Conservation (phyloP, 2,113 vertebrate species). For the Siniperca chuatsi region DNA sequence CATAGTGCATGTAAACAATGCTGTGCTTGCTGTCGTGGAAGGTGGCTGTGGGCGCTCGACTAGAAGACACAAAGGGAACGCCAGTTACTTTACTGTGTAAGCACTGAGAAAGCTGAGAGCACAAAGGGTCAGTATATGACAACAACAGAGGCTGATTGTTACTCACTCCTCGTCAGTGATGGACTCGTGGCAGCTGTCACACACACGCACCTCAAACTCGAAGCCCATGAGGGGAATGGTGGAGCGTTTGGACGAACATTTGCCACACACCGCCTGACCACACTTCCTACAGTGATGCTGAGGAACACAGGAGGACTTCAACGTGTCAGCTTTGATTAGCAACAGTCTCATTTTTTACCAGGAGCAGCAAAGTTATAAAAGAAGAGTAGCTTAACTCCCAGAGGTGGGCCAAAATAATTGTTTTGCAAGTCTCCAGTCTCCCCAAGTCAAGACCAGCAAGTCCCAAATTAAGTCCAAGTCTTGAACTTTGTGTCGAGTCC, state of each 20-base stretch:
- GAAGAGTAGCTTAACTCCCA: not conserved
- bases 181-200: slow-evolving; percentile 94
- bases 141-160: slow-evolving; percentile 50
- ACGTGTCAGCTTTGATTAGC: not conserved
- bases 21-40: slow-evolving; percentile 98
- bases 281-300: slow-evolving; percentile 99
- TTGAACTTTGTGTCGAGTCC: not conserved
- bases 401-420: not conserved
- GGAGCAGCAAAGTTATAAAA: not conserved
- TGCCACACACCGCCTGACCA: slow-evolving; percentile 95
- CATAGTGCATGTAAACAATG: slow-evolving; percentile 94
- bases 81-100: not conserved
- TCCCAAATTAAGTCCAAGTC: not conserved
- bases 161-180: slow-evolving; percentile 99
- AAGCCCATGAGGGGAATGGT: slow-evolving; percentile 98
- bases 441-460: not conserved
- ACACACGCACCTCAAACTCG: slow-evolving; percentile 97
- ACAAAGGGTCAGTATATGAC: slow-evolving; percentile 35
- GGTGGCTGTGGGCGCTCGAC: slow-evolving; percentile 94
- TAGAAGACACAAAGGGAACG: slow-evolving; percentile 67
- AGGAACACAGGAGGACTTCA: slow-evolving; percentile 6
- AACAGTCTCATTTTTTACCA: not conserved
- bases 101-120: not conserved
- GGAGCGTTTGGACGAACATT: slow-evolving; percentile 96
- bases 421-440: not conserved